Conservation (phyloP, 2,797 vertebrate species). For the Neopelma chrysocephalum region DNA sequence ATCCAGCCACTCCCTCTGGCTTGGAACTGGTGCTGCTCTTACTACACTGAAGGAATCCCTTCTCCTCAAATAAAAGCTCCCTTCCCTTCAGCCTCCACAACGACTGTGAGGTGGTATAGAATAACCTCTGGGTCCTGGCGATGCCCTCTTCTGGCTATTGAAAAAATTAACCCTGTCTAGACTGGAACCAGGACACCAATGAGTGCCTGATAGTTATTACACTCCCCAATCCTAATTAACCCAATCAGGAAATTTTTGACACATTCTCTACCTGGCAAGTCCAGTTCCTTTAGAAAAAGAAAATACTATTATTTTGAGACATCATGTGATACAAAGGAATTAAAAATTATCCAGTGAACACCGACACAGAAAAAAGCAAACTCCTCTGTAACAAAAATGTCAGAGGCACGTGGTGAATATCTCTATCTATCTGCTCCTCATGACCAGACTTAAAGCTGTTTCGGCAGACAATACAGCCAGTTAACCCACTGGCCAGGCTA, state of each 20-base stretch:
- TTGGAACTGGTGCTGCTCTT: background rate
- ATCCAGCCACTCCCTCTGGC: background rate
- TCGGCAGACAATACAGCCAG: background rate
- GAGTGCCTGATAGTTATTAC: background rate
- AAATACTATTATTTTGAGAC: background rate
- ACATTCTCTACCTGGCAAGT: background rate
- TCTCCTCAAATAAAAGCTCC: background rate
- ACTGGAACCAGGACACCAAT: background rate
- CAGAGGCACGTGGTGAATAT: background rate
- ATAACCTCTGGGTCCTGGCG: background rate
- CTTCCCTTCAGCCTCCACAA: background rate
- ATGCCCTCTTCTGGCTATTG: background rate
- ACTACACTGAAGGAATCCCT: background rate
- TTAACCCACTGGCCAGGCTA: constrained; percentile 1
- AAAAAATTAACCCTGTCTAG: background rate
- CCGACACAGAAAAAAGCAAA: background rate
- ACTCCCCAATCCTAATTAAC: background rate
- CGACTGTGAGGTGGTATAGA: background rate
- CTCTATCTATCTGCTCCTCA: constrained; percentile 18
- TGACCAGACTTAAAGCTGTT: constrained; percentile 30
- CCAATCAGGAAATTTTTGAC: background rate
- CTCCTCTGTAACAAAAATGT: background rate
- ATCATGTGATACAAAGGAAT: background rate
- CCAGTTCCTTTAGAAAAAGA: background rate
- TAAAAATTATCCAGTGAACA: background rate